Conservation (phyloP, 2,113 vertebrate species). For the Acrocephalus arundinaceus region DNA sequence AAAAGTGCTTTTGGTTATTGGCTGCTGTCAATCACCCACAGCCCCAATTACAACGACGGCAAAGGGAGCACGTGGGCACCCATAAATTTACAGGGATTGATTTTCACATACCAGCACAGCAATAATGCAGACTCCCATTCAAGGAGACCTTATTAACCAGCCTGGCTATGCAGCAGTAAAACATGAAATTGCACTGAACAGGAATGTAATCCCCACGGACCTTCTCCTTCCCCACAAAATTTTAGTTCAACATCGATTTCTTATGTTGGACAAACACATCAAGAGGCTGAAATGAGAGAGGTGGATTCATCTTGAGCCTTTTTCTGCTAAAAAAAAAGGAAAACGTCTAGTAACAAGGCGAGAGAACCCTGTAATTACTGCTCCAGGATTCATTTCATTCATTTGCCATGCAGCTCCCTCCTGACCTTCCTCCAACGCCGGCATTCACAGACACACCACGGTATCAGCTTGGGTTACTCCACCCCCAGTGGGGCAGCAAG, state of each 20-base stretch:
- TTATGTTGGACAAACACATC: constrained; percentile 48
- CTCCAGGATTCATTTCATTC: neutral
- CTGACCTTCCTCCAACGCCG: neutral
- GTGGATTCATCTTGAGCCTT: neutral
- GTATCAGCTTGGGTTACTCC: neutral
- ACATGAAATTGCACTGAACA: constrained; percentile 43
- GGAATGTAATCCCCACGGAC: constrained; percentile 27
- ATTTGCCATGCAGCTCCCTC: neutral
- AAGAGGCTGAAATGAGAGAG: neutral
- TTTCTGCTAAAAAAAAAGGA: neutral
- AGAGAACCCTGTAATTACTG: neutral
- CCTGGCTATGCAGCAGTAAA: constrained; percentile 31
- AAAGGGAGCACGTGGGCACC: neutral
- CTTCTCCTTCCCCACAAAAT: constrained; percentile 16
- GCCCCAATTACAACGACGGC: neutral
- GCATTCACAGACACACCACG: fast-evolving
- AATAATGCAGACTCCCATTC: neutral
- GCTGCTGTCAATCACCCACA: constrained; percentile 19
- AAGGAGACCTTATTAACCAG: constrained; percentile 39
- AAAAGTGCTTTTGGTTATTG: neutral
- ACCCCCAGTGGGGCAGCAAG: neutral
- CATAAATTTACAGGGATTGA: neutral
- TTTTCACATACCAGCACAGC: constrained; percentile 17
- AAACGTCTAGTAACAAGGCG: neutral
- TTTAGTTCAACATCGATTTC: constrained; percentile 50